These are phyloP conservation scores for Hypocryptadius cinnamomeus DNA, from an alignment of 2,113 vertebrate species.

Conservation along the genomic window DNA sequence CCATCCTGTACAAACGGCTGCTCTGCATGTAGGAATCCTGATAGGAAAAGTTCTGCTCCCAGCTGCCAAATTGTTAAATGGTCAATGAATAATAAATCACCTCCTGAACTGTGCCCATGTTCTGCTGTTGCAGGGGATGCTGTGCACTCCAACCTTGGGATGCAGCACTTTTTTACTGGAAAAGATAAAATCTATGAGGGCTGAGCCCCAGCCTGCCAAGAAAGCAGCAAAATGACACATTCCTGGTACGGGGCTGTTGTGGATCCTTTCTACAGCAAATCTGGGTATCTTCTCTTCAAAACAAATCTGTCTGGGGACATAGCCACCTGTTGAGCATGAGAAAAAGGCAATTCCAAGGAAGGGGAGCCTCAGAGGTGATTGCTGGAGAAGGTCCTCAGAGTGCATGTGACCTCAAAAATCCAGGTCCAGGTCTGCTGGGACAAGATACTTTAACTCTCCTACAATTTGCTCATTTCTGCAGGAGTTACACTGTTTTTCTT, in stretches of 20 bases:
- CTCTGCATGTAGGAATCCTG: not conserved
- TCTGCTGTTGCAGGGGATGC: not conserved
- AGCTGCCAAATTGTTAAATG: constrained; percentile 26
- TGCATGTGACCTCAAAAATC: not conserved
- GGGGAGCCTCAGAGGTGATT: not conserved
- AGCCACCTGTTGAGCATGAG: not conserved
- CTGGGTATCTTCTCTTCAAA: not conserved
- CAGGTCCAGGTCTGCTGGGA: not conserved
- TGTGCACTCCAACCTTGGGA: not conserved
- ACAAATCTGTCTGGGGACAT: not conserved
- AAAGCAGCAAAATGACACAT: not conserved
- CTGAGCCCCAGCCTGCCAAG: not conserved
- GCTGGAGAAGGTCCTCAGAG: not conserved
- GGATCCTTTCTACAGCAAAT: not conserved
- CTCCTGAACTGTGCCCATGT: not conserved
- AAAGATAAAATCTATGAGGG: not conserved
- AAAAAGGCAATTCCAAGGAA: not conserved
- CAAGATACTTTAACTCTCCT: not conserved
- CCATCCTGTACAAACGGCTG: not conserved
- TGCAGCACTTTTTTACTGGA: not conserved
- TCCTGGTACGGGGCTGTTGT: not conserved
- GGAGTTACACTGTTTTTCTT: not conserved
- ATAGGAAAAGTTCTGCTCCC: not conserved
- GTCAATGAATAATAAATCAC: constrained; percentile 19
- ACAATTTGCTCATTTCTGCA: constrained; percentile 3